These are phyloP conservation scores for Goniozus legneri DNA, from an alignment of 1,140 invertebrate genomes.

Conservation along the genomic window DNA sequence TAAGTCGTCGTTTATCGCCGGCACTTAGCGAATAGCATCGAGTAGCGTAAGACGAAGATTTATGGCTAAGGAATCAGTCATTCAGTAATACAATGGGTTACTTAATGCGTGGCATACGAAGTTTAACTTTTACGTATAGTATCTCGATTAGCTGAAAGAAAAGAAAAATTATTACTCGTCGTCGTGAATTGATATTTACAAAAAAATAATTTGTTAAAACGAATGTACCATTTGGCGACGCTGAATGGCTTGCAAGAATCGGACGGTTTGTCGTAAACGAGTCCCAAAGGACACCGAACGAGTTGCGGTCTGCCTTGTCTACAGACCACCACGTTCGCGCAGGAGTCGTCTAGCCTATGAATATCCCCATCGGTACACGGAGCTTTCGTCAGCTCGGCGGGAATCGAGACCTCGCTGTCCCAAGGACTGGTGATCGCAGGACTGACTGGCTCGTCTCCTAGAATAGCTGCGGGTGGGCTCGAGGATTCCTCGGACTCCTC, in stretches of 20 bases:
- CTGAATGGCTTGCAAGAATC: constrained; percentile 34
- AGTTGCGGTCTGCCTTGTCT: constrained; percentile 32
- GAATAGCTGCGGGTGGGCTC: background rate
- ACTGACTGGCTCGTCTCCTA: constrained; percentile 7
- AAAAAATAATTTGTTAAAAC: too few species aligned
- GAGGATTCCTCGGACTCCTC: background rate
- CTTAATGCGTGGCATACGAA: too few species aligned
- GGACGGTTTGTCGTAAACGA: constrained; percentile 35
- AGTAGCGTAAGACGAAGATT: too few species aligned
- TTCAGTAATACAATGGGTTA: constrained; percentile 6
- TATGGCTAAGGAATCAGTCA: too few species aligned
- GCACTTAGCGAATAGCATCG: too few species aligned
- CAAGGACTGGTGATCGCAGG: constrained; percentile 25
- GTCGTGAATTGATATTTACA: too few species aligned
- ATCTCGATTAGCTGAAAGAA: constrained; percentile 29
- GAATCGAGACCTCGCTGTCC: constrained; percentile 27
- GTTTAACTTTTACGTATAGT: too few species aligned
- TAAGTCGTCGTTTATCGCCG: too few species aligned
- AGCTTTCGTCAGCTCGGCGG: constrained; percentile 23
- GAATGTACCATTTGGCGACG: constrained; percentile 43
- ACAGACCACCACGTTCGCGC: constrained; percentile 41
- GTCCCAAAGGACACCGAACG: constrained; percentile 34
- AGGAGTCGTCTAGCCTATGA: constrained; percentile 36
- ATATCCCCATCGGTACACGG: constrained; percentile 37
- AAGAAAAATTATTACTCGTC: too few species aligned